These are phyloP conservation scores for Zaprionus gabonicus DNA, from an alignment of 1,140 invertebrate genomes.

Conservation along the genomic window DNA sequence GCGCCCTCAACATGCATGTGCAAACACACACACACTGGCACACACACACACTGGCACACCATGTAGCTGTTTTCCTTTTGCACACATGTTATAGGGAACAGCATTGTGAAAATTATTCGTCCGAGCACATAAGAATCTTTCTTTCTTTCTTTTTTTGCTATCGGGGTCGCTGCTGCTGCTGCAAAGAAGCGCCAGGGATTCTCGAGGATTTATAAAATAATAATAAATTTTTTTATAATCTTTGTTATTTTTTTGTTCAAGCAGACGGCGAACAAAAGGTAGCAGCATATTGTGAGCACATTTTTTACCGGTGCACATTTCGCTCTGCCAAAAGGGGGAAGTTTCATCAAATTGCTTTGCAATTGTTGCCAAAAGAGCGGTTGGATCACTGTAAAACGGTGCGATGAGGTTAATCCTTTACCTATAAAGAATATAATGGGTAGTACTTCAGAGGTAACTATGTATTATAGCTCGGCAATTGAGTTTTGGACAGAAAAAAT, in stretches of 20 bases:
- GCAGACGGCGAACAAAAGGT: slow-evolving; percentile 6
- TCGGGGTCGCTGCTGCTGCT: slow-evolving; percentile 12
- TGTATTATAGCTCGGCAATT: not conserved
- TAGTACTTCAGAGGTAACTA: not conserved
- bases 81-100: slow-evolving; percentile 26
- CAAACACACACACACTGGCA: slow-evolving; percentile 65
- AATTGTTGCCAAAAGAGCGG: not conserved
- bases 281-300: slow-evolving; percentile 6
- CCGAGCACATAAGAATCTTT: slow-evolving; percentile 75
- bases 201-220: slow-evolving; percentile 79
- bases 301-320: not conserved
- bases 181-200: slow-evolving; percentile 28
- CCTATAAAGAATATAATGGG: not conserved
- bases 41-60: not conserved
- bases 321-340: not conserved
- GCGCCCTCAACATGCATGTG: slow-evolving; percentile 63
- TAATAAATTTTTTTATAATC: slow-evolving; percentile 63
- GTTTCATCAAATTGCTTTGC: slow-evolving; percentile 2
- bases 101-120: slow-evolving; percentile 49
- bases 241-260: slow-evolving; percentile 40
- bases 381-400: slow-evolving; percentile 4
- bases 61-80: slow-evolving; percentile 42
- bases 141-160: slow-evolving; percentile 10
- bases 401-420: slow-evolving; percentile 5
- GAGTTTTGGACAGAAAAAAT: not conserved